Evolutionary conservation across 2,888 invertebrate species (phyloP).

Genomic region (Deroplatys truncata): DNA sequence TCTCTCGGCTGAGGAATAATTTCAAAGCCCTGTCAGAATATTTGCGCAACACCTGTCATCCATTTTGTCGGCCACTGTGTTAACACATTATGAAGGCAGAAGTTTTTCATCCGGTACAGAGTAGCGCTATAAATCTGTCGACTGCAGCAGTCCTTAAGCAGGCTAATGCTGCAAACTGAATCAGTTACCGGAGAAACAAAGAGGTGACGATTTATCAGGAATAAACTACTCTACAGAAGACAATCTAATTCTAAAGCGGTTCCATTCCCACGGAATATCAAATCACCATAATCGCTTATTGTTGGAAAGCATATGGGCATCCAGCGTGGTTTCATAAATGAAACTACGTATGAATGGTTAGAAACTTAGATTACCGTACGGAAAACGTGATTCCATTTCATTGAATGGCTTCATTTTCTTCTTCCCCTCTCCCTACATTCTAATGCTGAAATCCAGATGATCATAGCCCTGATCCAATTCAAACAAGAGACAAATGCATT

Average conservation of each 20-base stretch:
- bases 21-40: not conserved
- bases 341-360: not conserved
- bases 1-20: not conserved
- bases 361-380: not conserved
- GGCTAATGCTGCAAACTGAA: not conserved
- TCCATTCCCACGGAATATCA: not conserved
- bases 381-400: not conserved
- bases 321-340: not conserved
- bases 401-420: not conserved
- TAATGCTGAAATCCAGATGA: not conserved
- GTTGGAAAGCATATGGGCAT: too few relatives aligned
- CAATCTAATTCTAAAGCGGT: not conserved
- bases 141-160: not conserved
- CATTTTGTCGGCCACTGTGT: not conserved
- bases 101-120: not conserved
- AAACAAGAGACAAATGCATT: not conserved
- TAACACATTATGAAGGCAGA: not conserved
- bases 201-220: constrained; percentile 13
- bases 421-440: not conserved
- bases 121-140: not conserved
- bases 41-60: not conserved
- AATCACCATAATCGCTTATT: too few relatives aligned
- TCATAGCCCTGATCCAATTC: not conserved
- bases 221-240: not conserved
- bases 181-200: not conserved